Conservation (phyloP, 2,113 vertebrate genomes). For the Cyanoderma ruficeps region DNA sequence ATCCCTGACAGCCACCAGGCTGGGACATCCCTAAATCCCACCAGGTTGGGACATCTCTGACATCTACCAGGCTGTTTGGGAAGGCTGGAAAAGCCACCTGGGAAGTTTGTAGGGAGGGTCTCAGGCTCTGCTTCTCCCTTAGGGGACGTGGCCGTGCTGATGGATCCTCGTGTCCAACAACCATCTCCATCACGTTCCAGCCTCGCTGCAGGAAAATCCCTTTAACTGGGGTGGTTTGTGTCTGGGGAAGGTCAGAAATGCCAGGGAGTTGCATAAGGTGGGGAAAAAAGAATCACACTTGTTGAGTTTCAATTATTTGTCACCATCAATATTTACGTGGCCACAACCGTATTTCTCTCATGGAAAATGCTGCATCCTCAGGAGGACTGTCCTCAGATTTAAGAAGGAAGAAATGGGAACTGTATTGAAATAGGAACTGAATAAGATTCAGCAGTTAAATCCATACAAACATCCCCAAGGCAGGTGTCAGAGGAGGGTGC, state of each 20-base stretch:
- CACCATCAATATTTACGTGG: neutral
- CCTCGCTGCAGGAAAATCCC: neutral
- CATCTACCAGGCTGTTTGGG: neutral
- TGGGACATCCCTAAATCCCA: too few species aligned
- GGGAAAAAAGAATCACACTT: fast-evolving
- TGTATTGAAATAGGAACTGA: neutral
- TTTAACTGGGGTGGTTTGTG: neutral
- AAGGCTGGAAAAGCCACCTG: neutral
- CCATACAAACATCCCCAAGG: neutral
- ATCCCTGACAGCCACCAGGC: too few species aligned
- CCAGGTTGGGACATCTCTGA: too few species aligned
- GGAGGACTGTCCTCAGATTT: neutral
- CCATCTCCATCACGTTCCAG: neutral
- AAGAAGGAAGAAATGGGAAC: neutral
- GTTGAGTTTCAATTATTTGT: neutral
- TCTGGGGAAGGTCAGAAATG: neutral
- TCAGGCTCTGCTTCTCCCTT: neutral
- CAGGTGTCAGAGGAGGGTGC: neutral
- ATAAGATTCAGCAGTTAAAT: neutral
- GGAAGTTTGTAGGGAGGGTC: neutral
- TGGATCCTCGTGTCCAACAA: neutral
- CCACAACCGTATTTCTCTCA: neutral
- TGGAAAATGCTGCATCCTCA: neutral
- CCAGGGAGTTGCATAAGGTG: neutral
- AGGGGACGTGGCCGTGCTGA: neutral